Percentiles rank a stretch among this genome's conserved stretches.
These are phyloP conservation scores for Coturnix japonica DNA, from an alignment of 2,113 vertebrate genomes.

Conservation along the genomic window DNA sequence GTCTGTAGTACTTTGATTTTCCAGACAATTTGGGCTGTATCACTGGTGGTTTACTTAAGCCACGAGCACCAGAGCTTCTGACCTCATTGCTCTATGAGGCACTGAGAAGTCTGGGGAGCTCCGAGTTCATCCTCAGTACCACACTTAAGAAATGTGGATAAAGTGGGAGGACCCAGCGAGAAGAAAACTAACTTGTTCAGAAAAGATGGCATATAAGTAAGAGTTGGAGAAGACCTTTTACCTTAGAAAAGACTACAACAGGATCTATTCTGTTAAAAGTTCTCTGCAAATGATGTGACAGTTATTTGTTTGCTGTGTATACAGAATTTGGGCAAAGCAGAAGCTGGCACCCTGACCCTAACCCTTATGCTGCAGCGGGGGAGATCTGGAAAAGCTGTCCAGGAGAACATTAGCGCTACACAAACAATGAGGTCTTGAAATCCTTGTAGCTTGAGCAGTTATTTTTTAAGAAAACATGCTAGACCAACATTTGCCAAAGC, in stretches of 20 bases:
- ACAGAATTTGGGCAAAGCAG: background rate
- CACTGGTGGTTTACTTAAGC: slow-evolving; percentile 14
- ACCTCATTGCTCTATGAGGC: background rate
- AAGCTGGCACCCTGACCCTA: background rate
- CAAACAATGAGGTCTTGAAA: background rate
- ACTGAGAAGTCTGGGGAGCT: background rate
- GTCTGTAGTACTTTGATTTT: background rate
- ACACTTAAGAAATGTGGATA: background rate
- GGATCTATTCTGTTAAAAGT: background rate
- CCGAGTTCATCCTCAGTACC: background rate
- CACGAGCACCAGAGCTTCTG: background rate
- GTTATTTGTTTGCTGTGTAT: background rate
- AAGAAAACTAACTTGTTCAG: background rate
- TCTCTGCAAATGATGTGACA: background rate
- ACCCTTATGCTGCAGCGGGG: background rate
- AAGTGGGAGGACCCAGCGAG: background rate
- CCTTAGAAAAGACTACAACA: background rate
- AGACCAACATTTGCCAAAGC: background rate
- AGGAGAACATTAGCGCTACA: background rate
- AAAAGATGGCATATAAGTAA: background rate
- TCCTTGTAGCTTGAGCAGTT: background rate
- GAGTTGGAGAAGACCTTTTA: background rate
- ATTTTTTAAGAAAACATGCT: background rate
- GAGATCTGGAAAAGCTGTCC: background rate
- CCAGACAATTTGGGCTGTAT: background rate